Evolutionary conservation across 2,888 invertebrate genomes (phyloP).

Genomic region (Cremastinae sp.): DNA sequence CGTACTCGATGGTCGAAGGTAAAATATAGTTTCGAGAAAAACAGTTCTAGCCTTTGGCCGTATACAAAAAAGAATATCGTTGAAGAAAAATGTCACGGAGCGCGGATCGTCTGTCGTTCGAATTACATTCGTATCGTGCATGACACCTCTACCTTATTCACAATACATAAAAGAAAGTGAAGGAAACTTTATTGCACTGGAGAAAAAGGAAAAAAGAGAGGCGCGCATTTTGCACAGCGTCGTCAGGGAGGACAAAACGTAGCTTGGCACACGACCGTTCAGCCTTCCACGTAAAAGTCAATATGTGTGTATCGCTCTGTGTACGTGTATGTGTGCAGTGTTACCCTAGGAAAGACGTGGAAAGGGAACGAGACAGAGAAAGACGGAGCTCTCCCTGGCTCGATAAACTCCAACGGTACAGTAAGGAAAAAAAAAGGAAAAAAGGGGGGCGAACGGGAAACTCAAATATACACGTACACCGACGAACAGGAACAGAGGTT

Average conservation of each 20-base stretch:
- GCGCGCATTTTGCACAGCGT: conserved; percentile 8
- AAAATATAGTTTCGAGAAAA: conserved; percentile 25
- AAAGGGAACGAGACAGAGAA: conserved; percentile 36
- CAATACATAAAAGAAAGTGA: not conserved
- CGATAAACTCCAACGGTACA: conserved; percentile 59
- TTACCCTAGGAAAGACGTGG: conserved; percentile 33
- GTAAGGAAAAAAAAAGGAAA: conserved; percentile 32
- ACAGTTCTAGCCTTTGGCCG: not conserved
- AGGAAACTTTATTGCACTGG: not conserved
- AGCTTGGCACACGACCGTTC: not conserved
- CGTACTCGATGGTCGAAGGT: conserved; percentile 11
- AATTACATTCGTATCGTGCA: too few species aligned
- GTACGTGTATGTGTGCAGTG: conserved; percentile 6
- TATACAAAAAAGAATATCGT: conserved; percentile 3
- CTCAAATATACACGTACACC: conserved; percentile 21
- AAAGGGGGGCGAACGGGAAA: conserved; percentile 46
- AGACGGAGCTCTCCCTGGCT: conserved; percentile 44
- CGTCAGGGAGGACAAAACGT: conserved; percentile 19
- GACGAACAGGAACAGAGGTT: conserved; percentile 40
- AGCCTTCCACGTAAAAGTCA: conserved; percentile 12
- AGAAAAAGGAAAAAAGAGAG: conserved; percentile 3
- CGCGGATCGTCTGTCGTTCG: too few species aligned
- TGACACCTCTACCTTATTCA: not conserved
- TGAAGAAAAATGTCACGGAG: conserved; percentile 1
- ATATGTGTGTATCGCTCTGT: conserved; percentile 22